A percentile compares a stretch with the other conserved stretches of the same genome.
Conservation (phyloP, 2,797 vertebrate genomes). For the Cuculus canorus region DNA sequence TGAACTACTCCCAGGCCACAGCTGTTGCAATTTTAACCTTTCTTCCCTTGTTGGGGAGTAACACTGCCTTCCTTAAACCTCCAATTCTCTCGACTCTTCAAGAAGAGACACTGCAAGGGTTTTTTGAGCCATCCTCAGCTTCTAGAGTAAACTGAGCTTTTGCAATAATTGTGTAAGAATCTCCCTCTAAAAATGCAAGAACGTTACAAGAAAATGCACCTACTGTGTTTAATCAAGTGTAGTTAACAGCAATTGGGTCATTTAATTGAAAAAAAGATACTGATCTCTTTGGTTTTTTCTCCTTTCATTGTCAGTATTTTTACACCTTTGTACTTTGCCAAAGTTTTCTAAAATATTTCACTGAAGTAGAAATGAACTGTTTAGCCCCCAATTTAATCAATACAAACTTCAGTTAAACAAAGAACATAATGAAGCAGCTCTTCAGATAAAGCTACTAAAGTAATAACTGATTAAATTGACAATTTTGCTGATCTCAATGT, state of each 20-base stretch:
- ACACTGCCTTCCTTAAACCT: background rate
- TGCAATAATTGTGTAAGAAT: background rate
- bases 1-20: background rate
- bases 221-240: background rate
- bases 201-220: background rate
- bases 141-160: background rate
- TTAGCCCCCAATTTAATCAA: background rate
- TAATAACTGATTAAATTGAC: background rate
- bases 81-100: background rate
- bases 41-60: background rate
- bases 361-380: background rate
- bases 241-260: background rate
- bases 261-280: background rate
- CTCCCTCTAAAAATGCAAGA: background rate
- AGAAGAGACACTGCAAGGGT: background rate
- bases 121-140: background rate
- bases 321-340: background rate
- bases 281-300: fast-evolving
- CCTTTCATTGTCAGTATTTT: background rate
- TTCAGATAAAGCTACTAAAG: background rate
- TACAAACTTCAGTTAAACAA: background rate
- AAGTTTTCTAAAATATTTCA: background rate
- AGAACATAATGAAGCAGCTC: background rate
- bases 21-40: background rate
- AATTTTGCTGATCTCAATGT: background rate